Evolutionary conservation across 2,797 vertebrate genomes (phyloP), one percentile per base, ranked within the genome.

Genomic region (Cuniculus paca): DNA sequence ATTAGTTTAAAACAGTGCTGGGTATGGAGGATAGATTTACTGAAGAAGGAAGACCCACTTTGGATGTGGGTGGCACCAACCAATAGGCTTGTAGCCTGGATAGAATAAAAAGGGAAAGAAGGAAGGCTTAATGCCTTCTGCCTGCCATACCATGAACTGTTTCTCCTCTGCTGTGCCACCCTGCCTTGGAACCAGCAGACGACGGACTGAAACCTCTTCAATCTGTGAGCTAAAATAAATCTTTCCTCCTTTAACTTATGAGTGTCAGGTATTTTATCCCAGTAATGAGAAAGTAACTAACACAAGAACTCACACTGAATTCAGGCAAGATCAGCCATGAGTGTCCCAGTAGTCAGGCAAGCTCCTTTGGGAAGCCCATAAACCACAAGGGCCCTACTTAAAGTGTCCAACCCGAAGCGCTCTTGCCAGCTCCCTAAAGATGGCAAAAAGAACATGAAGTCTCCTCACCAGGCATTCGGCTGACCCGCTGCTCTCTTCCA

Each of bases 401-500:
- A 36, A 93, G 80, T 36, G 79, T 26, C 83, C 82, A 48, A 13
- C 22, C 74, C 61, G 2, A 24, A 6, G 70, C 0, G 13, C 45
- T 26, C 93, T 14, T 8, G 3, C 89, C 63, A 60, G 89, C 6
- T 36, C 19, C 78, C 36, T 0, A 0, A 26, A 36, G 58, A 87
- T 39, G 79, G 70, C 81, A 72, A 12, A 22, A 2, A 14, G 60
- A 89, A 94, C 48, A 48, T 0, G 24, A 50, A 68, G 89, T 36
- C 74, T 93, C 88, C 91, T 72, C 87, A 34, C 22, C 0, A 22
- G 95, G 31, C 78, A 0, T 2, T 0, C 0, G 91, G 58, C 88
- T 90, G 95, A 94, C 86, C 20, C 0, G 10, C 87, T 42, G 74
- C 95, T 90, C 88, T 68, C 92, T 81, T 65, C 94, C 95, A 94